Evolutionary conservation across 2,797 vertebrate genomes (phyloP).

Genomic region (Falco novaeseelandiae): DNA sequence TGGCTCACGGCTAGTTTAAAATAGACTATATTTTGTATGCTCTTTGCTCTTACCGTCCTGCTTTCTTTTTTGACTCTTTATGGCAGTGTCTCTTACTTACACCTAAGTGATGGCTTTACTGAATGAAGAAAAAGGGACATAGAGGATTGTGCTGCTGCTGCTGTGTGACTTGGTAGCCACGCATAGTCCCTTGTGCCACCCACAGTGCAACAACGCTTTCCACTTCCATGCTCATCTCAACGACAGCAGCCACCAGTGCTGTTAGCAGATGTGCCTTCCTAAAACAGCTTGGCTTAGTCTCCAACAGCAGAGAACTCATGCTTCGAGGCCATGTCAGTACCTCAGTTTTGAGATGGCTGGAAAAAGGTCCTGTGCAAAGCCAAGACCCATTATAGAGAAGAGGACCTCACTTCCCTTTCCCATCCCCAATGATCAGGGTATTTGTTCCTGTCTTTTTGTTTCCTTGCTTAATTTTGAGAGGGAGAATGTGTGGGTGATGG

Average conservation of each 20-base stretch:
- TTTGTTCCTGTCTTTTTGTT: not conserved
- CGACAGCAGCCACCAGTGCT: not conserved
- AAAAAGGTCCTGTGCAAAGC: not conserved
- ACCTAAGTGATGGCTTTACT: not conserved
- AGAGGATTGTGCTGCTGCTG: not conserved
- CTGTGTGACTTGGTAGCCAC: not conserved
- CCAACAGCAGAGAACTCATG: not conserved
- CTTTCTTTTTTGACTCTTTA: not conserved
- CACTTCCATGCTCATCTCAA: not conserved
- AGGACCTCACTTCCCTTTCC: not conserved
- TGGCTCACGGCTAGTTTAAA: not conserved
- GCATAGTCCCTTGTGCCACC: not conserved
- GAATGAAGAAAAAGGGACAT: not conserved
- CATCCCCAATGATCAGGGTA: not conserved
- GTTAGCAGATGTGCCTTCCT: not conserved
- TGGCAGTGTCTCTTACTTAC: not conserved
- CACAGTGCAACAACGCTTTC: not conserved
- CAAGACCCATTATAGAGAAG: not conserved
- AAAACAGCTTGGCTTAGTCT: not conserved
- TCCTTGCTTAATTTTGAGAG: not conserved
- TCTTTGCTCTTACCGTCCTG: not conserved
- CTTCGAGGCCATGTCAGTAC: not conserved
- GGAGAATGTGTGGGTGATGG: not conserved
- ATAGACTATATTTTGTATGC: not conserved
- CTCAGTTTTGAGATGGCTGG: not conserved